A percentile compares a stretch with the other conserved stretches of the same genome.
These are phyloP conservation scores for Athripsodes cinereus DNA, from an alignment of 2,888 invertebrate species.

Conservation along the genomic window DNA sequence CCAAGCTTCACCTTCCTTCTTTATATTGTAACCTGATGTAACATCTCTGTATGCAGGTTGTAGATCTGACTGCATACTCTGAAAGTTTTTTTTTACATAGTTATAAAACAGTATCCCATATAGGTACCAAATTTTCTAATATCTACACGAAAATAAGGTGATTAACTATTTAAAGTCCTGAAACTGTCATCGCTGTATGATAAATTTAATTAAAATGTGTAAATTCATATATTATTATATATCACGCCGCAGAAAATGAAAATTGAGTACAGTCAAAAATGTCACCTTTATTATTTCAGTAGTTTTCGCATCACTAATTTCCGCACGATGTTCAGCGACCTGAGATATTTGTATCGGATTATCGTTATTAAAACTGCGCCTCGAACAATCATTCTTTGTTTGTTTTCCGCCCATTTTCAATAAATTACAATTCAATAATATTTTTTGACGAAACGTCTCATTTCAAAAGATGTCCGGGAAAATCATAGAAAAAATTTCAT, in stretches of 20 bases:
- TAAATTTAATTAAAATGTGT: neutral
- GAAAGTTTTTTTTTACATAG: no score
- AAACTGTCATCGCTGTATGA: no score
- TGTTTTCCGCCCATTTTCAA: neutral
- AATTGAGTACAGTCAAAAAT: no score
- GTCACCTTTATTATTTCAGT: neutral
- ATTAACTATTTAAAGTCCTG: no score
- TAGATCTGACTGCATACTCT: neutral
- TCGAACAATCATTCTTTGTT: neutral
- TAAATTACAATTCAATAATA: neutral
- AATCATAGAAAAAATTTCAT: neutral
- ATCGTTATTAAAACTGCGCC: neutral
- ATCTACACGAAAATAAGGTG: no score
- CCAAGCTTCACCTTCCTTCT: slow-evolving; percentile 20
- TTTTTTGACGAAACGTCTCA: neutral
- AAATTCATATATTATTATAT: neutral
- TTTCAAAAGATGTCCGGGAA: neutral
- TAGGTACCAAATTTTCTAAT: no score
- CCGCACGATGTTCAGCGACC: neutral
- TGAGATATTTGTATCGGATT: neutral
- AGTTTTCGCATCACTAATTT: neutral
- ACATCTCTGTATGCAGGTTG: neutral
- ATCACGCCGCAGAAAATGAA: no score
- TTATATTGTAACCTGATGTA: neutral
- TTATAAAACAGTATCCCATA: no score